A percentile compares a stretch with the other conserved stretches of the same genome.
phyloP scores from a whole-genome alignment of 2,888 invertebrate species.

The Hemistola chrysoprasaria region DNA sequence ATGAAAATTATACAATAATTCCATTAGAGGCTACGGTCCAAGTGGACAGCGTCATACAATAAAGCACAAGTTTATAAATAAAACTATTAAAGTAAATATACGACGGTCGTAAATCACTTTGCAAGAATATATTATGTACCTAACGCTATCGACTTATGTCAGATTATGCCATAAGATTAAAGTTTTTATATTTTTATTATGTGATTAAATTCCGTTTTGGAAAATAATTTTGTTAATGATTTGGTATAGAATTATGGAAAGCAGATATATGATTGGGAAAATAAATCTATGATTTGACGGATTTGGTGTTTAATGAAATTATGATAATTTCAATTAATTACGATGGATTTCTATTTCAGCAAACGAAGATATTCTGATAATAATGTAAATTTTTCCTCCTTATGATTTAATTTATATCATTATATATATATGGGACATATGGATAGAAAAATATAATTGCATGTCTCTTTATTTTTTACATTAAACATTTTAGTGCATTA shows the following conservation, averaged over 20 bases:
- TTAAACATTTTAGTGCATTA: no score
- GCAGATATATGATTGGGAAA: constrained; percentile 12
- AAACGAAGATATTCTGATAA: no score
- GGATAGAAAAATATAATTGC: no score
- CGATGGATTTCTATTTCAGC: constrained; percentile 9
- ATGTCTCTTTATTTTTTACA: no score
- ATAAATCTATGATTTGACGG: constrained; percentile 10
- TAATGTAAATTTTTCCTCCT: no score
- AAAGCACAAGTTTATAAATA: no score
- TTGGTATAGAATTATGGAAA: constrained; percentile 21
- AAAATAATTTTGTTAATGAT: constrained; percentile 22
- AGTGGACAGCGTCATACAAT: no score
- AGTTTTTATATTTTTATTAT: constrained; percentile 19
- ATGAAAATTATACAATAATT: no score
- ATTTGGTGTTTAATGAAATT: constrained; percentile 19
- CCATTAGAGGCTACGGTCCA: no score
- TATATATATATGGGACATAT: constrained; percentile 13
- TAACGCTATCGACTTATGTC: constrained; percentile 30
- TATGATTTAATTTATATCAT: no score
- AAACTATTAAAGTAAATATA: constrained; percentile 10
- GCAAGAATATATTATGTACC: constrained; percentile 38
- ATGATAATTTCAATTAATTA: constrained; percentile 12
- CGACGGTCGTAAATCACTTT: constrained; percentile 40
- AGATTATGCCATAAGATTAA: constrained; percentile 21
- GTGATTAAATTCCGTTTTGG: constrained; percentile 17